Conservation (phyloP, 1,140 invertebrate genomes). For the Drosophila bocqueti region DNA sequence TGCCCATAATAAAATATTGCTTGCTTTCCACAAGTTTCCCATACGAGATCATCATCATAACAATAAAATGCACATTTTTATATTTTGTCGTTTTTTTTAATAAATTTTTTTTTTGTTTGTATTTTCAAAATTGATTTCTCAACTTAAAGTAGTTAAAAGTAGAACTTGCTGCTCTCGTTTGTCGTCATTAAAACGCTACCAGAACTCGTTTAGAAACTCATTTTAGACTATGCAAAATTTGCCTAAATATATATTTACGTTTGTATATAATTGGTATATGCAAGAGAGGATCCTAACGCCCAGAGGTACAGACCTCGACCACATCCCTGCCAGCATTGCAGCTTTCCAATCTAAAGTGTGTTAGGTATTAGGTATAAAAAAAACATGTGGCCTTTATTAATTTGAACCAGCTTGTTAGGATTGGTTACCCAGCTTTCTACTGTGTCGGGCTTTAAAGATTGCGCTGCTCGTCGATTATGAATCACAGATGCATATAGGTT, state of each 20-base stretch:
- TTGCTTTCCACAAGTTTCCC: neutral
- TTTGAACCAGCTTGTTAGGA: conserved; percentile 22
- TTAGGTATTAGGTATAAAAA: conserved; percentile 15
- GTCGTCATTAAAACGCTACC: conserved; percentile 45
- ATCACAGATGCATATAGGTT: conserved; percentile 69
- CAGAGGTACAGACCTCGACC: conserved; percentile 29
- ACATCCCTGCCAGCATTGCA: conserved; percentile 39
- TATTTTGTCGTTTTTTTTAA: conserved; percentile 49
- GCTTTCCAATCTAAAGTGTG: conserved; percentile 2
- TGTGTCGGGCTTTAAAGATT: conserved; percentile 47
- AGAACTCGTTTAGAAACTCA: conserved; percentile 62
- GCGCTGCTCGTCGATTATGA: conserved; percentile 70
- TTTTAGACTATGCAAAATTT: conserved; percentile 66
- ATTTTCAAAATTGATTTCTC: conserved; percentile 38
- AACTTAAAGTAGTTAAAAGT: conserved; percentile 65
- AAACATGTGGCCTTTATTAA: conserved; percentile 44
- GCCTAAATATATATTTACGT: conserved; percentile 59
- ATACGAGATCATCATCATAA: neutral
- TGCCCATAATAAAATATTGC: neutral
- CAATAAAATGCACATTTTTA: neutral
- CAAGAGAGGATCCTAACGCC: conserved; percentile 54
- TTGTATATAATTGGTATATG: conserved; percentile 61
- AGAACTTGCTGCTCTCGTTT: conserved; percentile 49
- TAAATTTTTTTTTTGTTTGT: conserved; percentile 30
- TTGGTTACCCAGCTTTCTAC: conserved; percentile 39